A percentile compares a stretch with the other conserved stretches of the same genome.
Evolutionary conservation across 1,140 invertebrate species (phyloP).

Genomic region (Diorhabda elongata): DNA sequence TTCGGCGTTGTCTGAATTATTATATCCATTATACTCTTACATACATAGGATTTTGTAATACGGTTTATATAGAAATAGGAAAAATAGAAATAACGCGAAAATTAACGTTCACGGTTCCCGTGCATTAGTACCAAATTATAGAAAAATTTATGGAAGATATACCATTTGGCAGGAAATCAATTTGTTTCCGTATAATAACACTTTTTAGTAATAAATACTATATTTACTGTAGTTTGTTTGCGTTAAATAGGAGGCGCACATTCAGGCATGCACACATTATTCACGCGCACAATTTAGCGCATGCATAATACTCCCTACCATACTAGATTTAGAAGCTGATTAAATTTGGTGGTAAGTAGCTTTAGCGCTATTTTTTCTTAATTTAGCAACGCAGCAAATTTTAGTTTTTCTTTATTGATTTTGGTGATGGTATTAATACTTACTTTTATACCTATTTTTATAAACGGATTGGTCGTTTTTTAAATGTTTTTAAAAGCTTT

Average conservation of each 20-base stretch:
- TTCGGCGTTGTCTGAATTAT: too few species aligned
- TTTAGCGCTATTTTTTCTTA: constrained; percentile 40
- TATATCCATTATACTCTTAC: too few species aligned
- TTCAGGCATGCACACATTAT: constrained; percentile 42
- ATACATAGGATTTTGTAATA: too few species aligned
- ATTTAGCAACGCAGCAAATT: constrained; percentile 28
- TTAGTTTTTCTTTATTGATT: constrained; percentile 23
- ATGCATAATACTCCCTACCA: constrained; percentile 43
- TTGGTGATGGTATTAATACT: constrained; percentile 30
- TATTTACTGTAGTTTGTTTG: constrained; percentile 44
- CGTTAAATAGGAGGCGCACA: constrained; percentile 43
- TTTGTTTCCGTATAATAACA: constrained; percentile 28
- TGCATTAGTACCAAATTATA: too few species aligned
- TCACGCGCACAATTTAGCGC: constrained; percentile 42
- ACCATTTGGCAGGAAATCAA: constrained; percentile 12
- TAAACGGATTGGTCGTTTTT: too few species aligned
- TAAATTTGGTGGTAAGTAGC: constrained; percentile 42
- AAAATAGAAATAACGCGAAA: too few species aligned
- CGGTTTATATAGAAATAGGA: too few species aligned
- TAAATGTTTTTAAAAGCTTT: too few species aligned
- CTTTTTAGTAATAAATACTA: constrained; percentile 26
- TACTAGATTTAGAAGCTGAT: constrained; percentile 44
- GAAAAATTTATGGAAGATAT: background rate
- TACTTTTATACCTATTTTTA: too few species aligned
- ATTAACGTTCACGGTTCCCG: too few species aligned